phyloP scores from a whole-genome alignment of 2,888 invertebrate genomes.

The Parnassius mnemosyne region DNA sequence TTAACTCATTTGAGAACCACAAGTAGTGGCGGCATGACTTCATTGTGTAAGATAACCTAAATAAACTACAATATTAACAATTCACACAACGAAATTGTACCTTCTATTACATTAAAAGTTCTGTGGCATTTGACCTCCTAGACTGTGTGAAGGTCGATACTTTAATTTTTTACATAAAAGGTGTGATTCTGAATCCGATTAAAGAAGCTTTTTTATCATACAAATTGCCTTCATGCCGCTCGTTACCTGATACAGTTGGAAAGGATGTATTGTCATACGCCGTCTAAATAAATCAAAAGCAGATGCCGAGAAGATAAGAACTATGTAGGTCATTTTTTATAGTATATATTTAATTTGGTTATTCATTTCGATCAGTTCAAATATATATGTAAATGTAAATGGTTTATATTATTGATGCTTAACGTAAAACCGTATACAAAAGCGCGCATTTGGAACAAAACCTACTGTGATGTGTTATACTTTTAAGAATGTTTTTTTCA shows the following conservation, averaged over 20 bases:
- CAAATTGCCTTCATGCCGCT: constrained; percentile 43
- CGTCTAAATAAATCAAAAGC: constrained; percentile 8
- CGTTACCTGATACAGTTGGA: constrained; percentile 39
- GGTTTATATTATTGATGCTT: no score
- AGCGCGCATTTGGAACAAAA: no score
- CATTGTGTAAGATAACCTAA: no score
- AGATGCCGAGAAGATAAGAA: not conserved
- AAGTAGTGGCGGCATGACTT: no score
- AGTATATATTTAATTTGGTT: not conserved
- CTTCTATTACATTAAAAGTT: constrained; percentile 34
- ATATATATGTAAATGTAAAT: no score
- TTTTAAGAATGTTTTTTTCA: no score
- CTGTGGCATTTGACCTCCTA: constrained; percentile 36
- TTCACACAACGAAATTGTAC: constrained; percentile 5
- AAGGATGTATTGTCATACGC: constrained; percentile 12
- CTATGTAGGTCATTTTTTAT: constrained; percentile 18
- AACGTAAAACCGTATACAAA: no score
- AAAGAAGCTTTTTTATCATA: constrained; percentile 51
- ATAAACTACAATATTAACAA: no score
- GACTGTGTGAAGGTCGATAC: constrained; percentile 61
- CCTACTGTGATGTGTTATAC: no score
- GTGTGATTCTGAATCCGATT: constrained; percentile 73
- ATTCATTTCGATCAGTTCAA: no score
- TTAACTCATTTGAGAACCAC: no score
- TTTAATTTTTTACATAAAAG: constrained; percentile 71